Evolutionary conservation across 2,888 invertebrate species (phyloP).

Genomic region (Nephrocerus scutellatus): DNA sequence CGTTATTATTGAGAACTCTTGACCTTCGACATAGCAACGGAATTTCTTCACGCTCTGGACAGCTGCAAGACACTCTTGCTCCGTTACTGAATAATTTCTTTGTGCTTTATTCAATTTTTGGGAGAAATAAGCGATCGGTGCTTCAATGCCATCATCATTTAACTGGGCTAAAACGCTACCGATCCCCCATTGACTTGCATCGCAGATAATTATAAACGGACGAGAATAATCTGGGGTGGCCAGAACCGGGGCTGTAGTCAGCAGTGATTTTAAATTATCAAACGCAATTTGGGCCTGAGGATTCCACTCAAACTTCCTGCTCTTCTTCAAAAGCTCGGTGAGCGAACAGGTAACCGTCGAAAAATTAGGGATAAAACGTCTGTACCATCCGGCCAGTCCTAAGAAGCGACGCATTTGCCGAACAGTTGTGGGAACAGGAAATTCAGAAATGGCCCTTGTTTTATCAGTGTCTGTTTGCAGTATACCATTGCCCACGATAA

Average conservation of each 20-base stretch:
- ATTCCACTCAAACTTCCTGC: background rate
- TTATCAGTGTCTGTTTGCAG: conserved; percentile 5
- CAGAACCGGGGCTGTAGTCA: conserved; percentile 1
- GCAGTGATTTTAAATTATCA: no score
- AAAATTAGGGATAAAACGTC: background rate
- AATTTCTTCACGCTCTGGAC: no score
- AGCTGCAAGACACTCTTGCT: no score
- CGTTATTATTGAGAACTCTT: no score
- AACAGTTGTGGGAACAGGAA: background rate
- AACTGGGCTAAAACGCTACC: conserved; percentile 3
- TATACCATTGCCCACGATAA: conserved; percentile 2
- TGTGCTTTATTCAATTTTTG: no score
- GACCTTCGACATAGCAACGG: no score
- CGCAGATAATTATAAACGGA: conserved; percentile 6
- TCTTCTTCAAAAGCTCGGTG: background rate
- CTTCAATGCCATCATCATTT: background rate
- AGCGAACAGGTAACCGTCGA: no score
- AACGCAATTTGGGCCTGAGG: background rate
- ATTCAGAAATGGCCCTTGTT: background rate
- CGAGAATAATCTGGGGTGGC: conserved; percentile 2
- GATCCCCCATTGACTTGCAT: background rate
- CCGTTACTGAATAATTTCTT: no score
- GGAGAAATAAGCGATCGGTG: conserved; percentile 1
- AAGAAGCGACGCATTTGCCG: conserved; percentile 5
- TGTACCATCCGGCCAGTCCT: conserved; percentile 7